These are phyloP conservation scores for Drepana arcuata DNA, from an alignment of 1,140 invertebrate species.

Conservation along the genomic window DNA sequence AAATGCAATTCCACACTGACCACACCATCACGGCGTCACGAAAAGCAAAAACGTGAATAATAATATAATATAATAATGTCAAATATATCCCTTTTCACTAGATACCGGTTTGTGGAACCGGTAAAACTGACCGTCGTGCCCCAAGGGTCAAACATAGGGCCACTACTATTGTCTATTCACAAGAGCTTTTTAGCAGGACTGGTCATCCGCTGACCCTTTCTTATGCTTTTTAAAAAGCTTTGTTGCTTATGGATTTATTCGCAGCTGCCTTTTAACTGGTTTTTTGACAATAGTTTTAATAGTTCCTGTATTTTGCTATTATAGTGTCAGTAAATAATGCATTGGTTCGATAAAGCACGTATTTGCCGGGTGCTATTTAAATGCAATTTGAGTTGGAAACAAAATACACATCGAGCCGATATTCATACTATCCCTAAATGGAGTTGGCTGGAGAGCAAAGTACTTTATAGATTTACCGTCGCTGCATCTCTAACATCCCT, in stretches of 20 bases:
- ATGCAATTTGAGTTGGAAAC: no score
- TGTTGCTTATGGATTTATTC: slow-evolving; percentile 1
- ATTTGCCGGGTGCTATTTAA: no score
- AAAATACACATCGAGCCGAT: no score
- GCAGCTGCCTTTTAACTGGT: slow-evolving; percentile 46
- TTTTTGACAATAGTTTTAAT: no score
- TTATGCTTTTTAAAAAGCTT: slow-evolving; percentile 29
- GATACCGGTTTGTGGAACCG: slow-evolving; percentile 49
- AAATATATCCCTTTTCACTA: slow-evolving; percentile 42
- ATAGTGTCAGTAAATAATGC: not conserved
- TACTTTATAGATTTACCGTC: no score
- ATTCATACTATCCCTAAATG: no score
- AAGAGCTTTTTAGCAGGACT: slow-evolving; percentile 52
- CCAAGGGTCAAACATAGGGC: slow-evolving; percentile 51
- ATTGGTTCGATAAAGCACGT: no score
- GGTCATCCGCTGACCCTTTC: slow-evolving; percentile 67
- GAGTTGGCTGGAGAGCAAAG: no score
- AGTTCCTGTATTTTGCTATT: not conserved
- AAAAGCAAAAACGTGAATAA: slow-evolving; percentile 15
- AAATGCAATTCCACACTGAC: slow-evolving; percentile 50
- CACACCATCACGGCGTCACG: no score
- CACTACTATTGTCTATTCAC: slow-evolving; percentile 51
- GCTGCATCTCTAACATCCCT: no score
- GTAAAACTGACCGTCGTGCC: slow-evolving; percentile 56
- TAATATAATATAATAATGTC: slow-evolving; percentile 37